Base-by-base conservation (phyloP, 2,888 invertebrate genomes). In the Cheilosia pagana region DNA sequence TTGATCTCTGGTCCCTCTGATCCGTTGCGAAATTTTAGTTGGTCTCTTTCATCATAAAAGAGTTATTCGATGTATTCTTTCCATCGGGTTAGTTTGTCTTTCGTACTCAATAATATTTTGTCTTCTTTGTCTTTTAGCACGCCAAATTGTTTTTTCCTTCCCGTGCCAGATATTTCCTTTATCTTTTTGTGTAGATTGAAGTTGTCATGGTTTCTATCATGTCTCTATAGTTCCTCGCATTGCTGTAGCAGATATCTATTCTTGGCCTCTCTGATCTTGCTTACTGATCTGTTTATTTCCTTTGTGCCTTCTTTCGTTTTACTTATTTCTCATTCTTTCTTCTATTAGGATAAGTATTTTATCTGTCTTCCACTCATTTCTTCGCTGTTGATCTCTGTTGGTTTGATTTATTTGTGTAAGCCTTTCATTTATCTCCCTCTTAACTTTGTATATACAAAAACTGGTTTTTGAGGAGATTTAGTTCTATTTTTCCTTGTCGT, bases 41-140 rank as follows among this genome's bases (percentile, higher is more conserved):
- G 19, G 3, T 28, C 41, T 31, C 67, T 28, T 52, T 65, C 39
- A 35, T 52, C 52, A 23, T n/a, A 25, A n/a, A 65, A 65, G 25
- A 52, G 39, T 21, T 63, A 52, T 52, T 65, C 65, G 5, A 52
- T 65, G 39, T 52, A 65, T 39, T 65, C 65, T 52, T 65, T 50
- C 67, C 67, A 53, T 16, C 67, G 23, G 6, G 1, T 12, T 23
- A 23, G 5, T n/a, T n/a, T n/a, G n/a, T n/a, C n/a, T n/a, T n/a
- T n/a, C n/a, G n/a, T n/a, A n/a, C n/a, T n/a, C n/a, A n/a, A n/a
- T n/a, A n/a, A n/a, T n/a, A n/a, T n/a, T n/a, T n/a, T n/a, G n/a
- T n/a, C n/a, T n/a, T n/a, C n/a, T n/a, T n/a, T n/a, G n/a, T n/a
- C n/a, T n/a, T n/a, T n/a, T n/a, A n/a, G n/a, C n/a, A n/a, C n/a